A percentile compares a stretch with the other conserved stretches of the same genome.
Evolutionary conservation across 1,140 invertebrate species (phyloP).

Genomic region (Homarus americanus): DNA sequence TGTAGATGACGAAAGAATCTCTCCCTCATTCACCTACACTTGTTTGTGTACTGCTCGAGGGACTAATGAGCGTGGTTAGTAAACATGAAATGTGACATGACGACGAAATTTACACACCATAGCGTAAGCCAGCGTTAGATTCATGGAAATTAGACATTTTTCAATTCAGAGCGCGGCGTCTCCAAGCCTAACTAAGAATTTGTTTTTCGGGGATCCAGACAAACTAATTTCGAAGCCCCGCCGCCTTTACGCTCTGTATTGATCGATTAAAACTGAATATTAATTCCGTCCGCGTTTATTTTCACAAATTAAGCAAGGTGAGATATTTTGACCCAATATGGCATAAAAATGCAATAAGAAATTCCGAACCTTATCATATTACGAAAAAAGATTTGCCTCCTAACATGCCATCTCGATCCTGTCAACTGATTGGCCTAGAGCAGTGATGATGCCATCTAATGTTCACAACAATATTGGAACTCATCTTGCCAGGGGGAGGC

Average conservation of each 20-base stretch:
- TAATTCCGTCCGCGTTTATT: not conserved
- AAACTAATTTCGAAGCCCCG: not conserved
- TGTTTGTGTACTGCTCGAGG: too few relatives aligned
- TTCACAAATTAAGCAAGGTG: not conserved
- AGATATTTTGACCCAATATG: not conserved
- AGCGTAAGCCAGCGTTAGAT: not conserved
- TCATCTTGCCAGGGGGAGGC: constrained; percentile 9
- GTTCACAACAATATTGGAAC: constrained; percentile 44
- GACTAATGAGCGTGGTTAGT: too few relatives aligned
- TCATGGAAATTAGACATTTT: not conserved
- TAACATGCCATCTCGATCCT: constrained; percentile 20
- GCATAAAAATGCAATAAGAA: constrained; percentile 13
- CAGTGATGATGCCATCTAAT: constrained; percentile 23
- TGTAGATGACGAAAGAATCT: too few relatives aligned
- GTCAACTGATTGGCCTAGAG: constrained; percentile 39
- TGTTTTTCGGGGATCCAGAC: not conserved
- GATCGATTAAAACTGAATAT: not conserved
- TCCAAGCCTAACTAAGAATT: not conserved
- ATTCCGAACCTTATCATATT: constrained; percentile 2
- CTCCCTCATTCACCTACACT: too few relatives aligned
- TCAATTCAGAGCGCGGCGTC: not conserved
- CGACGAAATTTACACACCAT: not conserved
- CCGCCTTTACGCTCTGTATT: not conserved
- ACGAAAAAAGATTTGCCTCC: constrained; percentile 23
- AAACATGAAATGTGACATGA: not conserved